Evolutionary conservation across 1,140 invertebrate genomes (phyloP).

Genomic region (Calephelis nemesis): DNA sequence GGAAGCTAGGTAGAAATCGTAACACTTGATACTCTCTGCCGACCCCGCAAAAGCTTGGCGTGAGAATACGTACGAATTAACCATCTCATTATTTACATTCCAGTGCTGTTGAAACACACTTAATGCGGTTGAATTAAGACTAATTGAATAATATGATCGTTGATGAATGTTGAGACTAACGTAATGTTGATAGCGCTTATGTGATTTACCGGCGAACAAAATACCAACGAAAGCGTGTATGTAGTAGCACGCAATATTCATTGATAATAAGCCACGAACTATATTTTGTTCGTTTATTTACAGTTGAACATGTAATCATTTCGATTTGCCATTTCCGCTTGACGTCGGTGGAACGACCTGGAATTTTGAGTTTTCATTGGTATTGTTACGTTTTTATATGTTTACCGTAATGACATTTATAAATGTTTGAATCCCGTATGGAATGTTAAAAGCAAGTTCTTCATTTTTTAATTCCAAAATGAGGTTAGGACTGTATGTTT

Average conservation of each 20-base stretch:
- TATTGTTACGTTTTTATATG: neutral
- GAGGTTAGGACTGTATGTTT: too few species aligned
- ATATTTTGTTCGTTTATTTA: constrained; percentile 18
- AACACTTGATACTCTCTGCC: too few species aligned
- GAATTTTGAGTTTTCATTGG: constrained; percentile 10
- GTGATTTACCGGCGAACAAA: constrained; percentile 21
- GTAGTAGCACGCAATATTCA: constrained; percentile 20
- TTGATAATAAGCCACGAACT: constrained; percentile 19
- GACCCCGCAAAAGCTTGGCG: too few species aligned
- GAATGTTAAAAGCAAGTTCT: too few species aligned
- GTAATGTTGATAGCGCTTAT: constrained; percentile 9
- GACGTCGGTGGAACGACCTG: constrained; percentile 9
- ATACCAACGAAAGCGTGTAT: constrained; percentile 14
- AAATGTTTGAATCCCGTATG: neutral
- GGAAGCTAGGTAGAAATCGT: too few species aligned
- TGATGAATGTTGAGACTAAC: neutral
- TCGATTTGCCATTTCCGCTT: constrained; percentile 21
- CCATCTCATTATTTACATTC: too few species aligned
- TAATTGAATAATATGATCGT: too few species aligned
- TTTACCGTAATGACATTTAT: too few species aligned
- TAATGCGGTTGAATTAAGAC: too few species aligned
- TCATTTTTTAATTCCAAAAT: too few species aligned
- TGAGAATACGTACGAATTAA: too few species aligned
- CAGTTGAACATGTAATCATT: constrained; percentile 21
- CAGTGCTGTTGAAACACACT: too few species aligned